phyloP scores from a whole-genome alignment of 1,140 invertebrate species.

The Augochlora pura region DNA sequence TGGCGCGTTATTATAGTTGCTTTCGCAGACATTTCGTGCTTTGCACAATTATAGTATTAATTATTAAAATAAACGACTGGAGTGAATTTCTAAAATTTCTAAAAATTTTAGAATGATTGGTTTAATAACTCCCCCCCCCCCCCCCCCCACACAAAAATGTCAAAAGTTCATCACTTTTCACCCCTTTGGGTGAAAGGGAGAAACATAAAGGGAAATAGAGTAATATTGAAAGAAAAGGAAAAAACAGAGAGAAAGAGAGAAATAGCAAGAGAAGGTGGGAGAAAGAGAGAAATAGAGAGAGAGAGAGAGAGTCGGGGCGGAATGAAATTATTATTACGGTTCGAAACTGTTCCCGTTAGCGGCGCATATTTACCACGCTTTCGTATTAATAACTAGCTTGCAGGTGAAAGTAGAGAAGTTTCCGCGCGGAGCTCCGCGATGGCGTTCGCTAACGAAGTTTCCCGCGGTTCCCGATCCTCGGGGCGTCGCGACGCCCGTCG shows the following conservation, averaged over 20 bases:
- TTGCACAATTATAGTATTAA: too few species aligned
- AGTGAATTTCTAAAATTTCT: too few species aligned
- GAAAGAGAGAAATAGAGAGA: neutral
- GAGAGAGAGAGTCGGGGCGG: neutral
- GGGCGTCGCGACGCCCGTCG: neutral
- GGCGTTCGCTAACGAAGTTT: neutral
- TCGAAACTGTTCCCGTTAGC: constrained; percentile 3
- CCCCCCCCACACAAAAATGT: too few species aligned
- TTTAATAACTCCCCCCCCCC: too few species aligned
- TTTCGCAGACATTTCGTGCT: too few species aligned
- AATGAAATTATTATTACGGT: constrained; percentile 4
- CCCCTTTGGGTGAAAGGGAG: too few species aligned
- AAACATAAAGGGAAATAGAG: too few species aligned
- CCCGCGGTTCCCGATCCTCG: neutral
- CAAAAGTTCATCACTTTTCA: too few species aligned
- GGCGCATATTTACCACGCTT: neutral
- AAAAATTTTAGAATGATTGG: too few species aligned
- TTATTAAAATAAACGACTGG: too few species aligned
- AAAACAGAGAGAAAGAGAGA: neutral
- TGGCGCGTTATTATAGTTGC: too few species aligned
- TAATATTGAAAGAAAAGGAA: too few species aligned
- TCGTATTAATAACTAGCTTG: constrained; percentile 4
- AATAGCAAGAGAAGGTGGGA: neutral
- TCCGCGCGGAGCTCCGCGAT: neutral
- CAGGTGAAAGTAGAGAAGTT: constrained; percentile 3